These are phyloP conservation scores for Mylabris phalerata DNA, from an alignment of 1,140 invertebrate species.

Conservation along the genomic window DNA sequence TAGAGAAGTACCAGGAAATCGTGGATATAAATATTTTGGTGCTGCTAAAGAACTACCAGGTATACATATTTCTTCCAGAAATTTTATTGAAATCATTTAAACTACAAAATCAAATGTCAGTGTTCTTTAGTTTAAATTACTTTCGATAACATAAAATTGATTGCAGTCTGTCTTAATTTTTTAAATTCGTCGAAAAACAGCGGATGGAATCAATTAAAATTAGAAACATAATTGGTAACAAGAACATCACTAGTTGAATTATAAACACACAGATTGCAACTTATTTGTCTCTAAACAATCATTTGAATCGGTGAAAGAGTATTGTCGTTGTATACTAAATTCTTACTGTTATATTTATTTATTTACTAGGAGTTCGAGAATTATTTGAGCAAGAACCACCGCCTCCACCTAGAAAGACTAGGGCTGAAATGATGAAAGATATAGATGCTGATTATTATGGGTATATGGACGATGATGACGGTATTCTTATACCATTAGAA, in stretches of 20 bases:
- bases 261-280: no score
- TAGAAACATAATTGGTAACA: slow-evolving; percentile 7
- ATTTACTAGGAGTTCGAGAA: slow-evolving; percentile 76
- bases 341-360: background rate
- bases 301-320: background rate
- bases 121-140: no score
- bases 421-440: slow-evolving; percentile 95
- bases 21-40: slow-evolving; percentile 99
- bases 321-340: slow-evolving; percentile 8
- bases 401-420: slow-evolving; percentile 78
- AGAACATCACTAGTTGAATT: background rate
- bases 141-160: no score
- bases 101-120: no score
- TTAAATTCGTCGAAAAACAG: no score
- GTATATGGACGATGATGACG: slow-evolving; percentile 96
- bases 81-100: background rate
- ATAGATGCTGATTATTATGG: slow-evolving; percentile 99
- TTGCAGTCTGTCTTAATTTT: no score
- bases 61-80: slow-evolving; percentile 28
- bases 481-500: slow-evolving; percentile 85
- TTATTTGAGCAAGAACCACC: slow-evolving; percentile 95
- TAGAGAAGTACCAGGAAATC: slow-evolving; percentile 94
- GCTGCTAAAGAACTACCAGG: slow-evolving; percentile 96
- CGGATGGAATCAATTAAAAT: background rate
- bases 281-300: no score